phyloP scores from a whole-genome alignment of 2,113 vertebrate species.

The Syngnathoides biaculeatus region DNA sequence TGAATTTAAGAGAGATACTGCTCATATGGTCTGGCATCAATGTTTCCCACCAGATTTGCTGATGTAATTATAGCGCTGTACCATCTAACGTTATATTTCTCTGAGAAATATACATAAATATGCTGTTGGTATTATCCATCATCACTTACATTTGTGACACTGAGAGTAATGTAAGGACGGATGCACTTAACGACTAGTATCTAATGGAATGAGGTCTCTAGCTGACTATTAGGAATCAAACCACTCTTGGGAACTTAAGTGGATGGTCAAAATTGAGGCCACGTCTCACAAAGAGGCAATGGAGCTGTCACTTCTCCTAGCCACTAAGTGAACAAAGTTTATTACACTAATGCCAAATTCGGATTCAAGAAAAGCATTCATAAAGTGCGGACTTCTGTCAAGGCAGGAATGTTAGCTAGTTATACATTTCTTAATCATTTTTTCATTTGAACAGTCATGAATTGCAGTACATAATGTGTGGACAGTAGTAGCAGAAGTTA shows the following conservation, averaged over 20 bases:
- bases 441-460: background rate
- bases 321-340: background rate
- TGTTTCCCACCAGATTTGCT: background rate
- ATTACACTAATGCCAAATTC: background rate
- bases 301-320: background rate
- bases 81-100: constrained; percentile 2
- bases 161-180: constrained; percentile 5
- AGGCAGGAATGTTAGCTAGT: background rate
- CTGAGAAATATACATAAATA: constrained; percentile 4
- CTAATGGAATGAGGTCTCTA: background rate
- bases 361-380: no score
- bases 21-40: constrained; percentile 8
- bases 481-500: background rate
- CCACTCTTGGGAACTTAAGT: background rate
- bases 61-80: constrained; percentile 4
- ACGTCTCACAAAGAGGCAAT: background rate
- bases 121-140: constrained; percentile 13
- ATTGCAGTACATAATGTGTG: background rate
- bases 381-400: background rate
- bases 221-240: background rate
- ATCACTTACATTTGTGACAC: background rate
- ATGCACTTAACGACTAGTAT: constrained; percentile 12
- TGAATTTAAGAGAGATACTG: constrained; percentile 26
- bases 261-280: background rate
- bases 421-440: background rate